Evolutionary conservation across 2,888 invertebrate species (phyloP), one percentile per base, ranked within the genome.

Genomic region (Lasioglossum oenotherae): DNA sequence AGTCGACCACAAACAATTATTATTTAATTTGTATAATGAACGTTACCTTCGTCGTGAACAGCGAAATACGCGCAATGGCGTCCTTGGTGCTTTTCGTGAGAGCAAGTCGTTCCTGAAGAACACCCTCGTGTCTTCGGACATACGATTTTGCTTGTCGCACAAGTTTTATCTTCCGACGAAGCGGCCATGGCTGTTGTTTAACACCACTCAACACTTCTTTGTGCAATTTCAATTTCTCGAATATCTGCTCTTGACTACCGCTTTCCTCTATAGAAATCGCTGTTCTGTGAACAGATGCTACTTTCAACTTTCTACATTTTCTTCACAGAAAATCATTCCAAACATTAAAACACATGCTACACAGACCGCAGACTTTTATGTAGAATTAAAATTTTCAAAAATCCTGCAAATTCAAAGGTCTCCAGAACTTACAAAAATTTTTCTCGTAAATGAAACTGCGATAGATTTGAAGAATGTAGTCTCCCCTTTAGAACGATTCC

Each of bases 141-240:
- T 98, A 99, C 38, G 97, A 96, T 95, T 98, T 98, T 0, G 99
- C 98, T 96, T 97, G 96, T 92, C 97, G 96, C 12, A 98, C 98
- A 74, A 98, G 96, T 93, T 97, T 97, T 35, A 98, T 96, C 93
- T 98, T 98, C 92, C 98, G 96, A 79, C 97, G 96, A 96, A 98
- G 97, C 46, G 97, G 97, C 96, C 98, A 97, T 4, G 98, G 98
- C 93, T 98, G 98, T 92, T 98, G 97, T 93, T 98, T 98, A 19
- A 98, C 98, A 72, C 97, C 98, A 88, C 97, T 97, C 87, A 99
- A 96, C 0, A 99, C 98, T 95, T 99, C 99, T 94, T 99, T 99
- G 95, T 99, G 98, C 53, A 99, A 95, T 89, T 98, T 97, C 85
- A 99, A 97, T 93, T 98, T 98, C 95, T 98, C 98, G 93, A 98